phyloP scores from a whole-genome alignment of 2,888 invertebrate species.

The Tolmerus cingulatus region DNA sequence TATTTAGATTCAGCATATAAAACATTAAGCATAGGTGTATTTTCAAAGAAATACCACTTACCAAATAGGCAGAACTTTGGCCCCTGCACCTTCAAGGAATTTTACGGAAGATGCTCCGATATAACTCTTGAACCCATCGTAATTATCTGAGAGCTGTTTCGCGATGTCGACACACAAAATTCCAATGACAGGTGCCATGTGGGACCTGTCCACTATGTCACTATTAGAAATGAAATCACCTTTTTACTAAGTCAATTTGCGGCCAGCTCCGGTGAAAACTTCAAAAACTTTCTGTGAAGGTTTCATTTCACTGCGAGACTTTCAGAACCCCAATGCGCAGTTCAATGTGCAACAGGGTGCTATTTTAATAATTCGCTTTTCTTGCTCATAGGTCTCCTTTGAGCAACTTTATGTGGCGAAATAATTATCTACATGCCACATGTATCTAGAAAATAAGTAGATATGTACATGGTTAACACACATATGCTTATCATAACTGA shows the following conservation, averaged over 20 bases:
- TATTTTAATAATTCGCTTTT: background rate
- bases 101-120: conserved; percentile 71
- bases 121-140: conserved; percentile 71
- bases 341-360: background rate
- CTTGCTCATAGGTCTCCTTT: background rate
- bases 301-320: background rate
- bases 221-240: background rate
- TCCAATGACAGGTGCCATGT: conserved; percentile 69
- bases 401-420: background rate
- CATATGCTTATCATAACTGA: too few relatives aligned
- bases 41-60: background rate
- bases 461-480: too few relatives aligned
- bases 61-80: conserved; percentile 35
- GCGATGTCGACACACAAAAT: conserved; percentile 75
- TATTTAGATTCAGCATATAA: background rate
- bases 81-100: conserved; percentile 37
- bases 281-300: background rate
- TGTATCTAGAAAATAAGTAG: too few relatives aligned
- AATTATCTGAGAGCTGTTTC: conserved; percentile 65
- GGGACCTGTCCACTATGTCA: background rate
- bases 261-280: background rate
- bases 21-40: background rate
- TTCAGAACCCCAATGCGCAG: background rate
- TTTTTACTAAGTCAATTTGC: background rate
- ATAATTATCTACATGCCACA: background rate